A percentile compares a stretch with the other conserved stretches of the same genome.
These are phyloP conservation scores for Hypercompe scribonia DNA, from an alignment of 2,888 invertebrate species.

Conservation along the genomic window DNA sequence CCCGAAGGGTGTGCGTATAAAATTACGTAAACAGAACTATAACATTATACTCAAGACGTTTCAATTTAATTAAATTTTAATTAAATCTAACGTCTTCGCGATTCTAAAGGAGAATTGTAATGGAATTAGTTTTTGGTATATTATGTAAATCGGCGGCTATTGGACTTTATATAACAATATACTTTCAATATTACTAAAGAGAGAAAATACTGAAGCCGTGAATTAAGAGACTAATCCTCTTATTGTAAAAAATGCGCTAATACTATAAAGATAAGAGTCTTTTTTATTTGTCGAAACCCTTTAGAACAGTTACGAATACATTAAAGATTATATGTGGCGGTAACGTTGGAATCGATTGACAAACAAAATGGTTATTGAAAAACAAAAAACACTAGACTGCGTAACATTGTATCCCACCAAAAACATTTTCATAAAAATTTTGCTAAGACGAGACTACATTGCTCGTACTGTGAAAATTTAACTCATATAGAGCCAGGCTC, in stretches of 20 bases:
- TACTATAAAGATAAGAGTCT: no score
- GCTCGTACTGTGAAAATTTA: no score
- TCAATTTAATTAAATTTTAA: slow-evolving; percentile 71
- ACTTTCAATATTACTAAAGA: background rate
- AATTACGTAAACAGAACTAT: slow-evolving; percentile 68
- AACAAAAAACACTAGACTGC: no score
- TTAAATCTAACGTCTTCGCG: slow-evolving; percentile 55
- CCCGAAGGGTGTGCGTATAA: slow-evolving; percentile 55
- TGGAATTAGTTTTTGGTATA: slow-evolving; percentile 31
- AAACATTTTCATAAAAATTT: no score
- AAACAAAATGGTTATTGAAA: background rate
- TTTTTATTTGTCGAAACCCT: background rate
- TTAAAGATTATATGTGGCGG: background rate
- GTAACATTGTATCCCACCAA: no score
- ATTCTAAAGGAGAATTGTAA: slow-evolving; percentile 21
- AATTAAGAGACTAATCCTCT: background rate
- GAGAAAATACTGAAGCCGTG: background rate
- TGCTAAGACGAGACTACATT: no score
- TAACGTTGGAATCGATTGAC: background rate
- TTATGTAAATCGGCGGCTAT: background rate
- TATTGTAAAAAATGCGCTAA: no score
- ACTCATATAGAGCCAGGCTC: no score
- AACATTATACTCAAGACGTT: slow-evolving; percentile 55
- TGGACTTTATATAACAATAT: background rate
- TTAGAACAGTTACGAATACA: background rate